Evolutionary conservation across 2,888 invertebrate species (phyloP).

Genomic region (Eupithecia dodoneata): DNA sequence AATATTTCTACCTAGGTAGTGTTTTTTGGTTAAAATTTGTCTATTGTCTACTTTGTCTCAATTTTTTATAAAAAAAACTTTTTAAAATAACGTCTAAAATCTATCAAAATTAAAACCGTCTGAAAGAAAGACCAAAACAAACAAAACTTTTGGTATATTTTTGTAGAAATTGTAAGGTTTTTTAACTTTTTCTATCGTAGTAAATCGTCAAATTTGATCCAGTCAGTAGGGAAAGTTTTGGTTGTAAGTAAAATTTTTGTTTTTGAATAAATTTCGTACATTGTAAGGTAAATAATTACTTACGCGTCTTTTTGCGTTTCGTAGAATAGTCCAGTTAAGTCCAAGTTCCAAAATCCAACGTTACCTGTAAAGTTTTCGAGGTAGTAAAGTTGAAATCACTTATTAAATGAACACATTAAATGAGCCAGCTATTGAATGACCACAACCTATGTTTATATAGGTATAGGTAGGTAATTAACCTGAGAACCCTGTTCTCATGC

Average conservation of each 20-base stretch:
- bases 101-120: constrained; percentile 40
- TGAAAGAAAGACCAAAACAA: constrained; percentile 54
- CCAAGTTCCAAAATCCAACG: too few relatives aligned
- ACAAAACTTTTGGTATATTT: constrained; percentile 62
- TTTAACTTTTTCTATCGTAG: constrained; percentile 56
- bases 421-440: too few relatives aligned
- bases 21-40: background rate
- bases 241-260: constrained; percentile 40
- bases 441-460: too few relatives aligned
- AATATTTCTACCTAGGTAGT: background rate
- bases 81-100: constrained; percentile 13
- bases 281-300: background rate
- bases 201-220: constrained; percentile 47
- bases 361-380: too few relatives aligned
- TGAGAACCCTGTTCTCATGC: too few relatives aligned
- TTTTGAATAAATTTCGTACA: background rate
- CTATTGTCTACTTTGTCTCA: background rate
- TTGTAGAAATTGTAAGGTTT: constrained; percentile 59
- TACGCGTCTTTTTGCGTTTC: background rate
- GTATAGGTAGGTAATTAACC: too few relatives aligned
- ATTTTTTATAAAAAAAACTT: constrained; percentile 12
- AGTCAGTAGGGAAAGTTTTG: constrained; percentile 56
- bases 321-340: background rate
- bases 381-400: too few relatives aligned
- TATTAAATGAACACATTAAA: too few relatives aligned